Evolutionary conservation across 2,888 invertebrate genomes (phyloP).

Genomic region (Synergus laeviventris): DNA sequence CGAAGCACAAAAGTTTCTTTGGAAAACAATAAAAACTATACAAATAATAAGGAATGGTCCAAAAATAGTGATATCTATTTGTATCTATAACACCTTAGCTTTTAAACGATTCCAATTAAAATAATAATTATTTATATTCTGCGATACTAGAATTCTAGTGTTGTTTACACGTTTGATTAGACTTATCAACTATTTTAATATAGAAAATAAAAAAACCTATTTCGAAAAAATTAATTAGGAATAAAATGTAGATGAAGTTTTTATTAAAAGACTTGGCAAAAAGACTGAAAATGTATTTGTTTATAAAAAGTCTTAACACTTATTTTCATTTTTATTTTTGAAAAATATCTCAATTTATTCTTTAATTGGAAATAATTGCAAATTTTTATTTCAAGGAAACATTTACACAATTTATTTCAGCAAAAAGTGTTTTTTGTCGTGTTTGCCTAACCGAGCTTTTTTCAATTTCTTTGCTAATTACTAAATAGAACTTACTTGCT

Average conservation of each 20-base stretch:
- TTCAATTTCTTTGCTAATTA: conserved; percentile 13
- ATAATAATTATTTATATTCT: background rate
- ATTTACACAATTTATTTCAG: too few species aligned
- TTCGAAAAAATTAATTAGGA: background rate
- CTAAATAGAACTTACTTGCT: background rate
- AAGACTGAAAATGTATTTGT: background rate
- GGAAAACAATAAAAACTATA: conserved; percentile 1
- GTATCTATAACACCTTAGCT: conserved; percentile 3
- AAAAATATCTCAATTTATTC: background rate
- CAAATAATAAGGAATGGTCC: conserved; percentile 21
- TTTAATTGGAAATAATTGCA: too few species aligned
- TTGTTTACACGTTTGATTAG: background rate
- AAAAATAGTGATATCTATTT: conserved; percentile 34
- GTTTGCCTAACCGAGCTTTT: background rate
- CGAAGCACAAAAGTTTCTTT: conserved; percentile 5
- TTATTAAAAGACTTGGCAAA: background rate
- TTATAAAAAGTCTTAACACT: too few species aligned
- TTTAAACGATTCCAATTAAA: conserved; percentile 1
- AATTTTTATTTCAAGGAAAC: too few species aligned
- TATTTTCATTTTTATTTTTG: too few species aligned
- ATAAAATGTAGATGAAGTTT: background rate
- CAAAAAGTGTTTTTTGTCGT: too few species aligned
- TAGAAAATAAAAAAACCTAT: background rate
- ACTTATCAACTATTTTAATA: background rate
- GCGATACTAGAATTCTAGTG: background rate